These are phyloP conservation scores for Protosalanx chinensis DNA, from an alignment of 2,797 vertebrate species.

Conservation along the genomic window DNA sequence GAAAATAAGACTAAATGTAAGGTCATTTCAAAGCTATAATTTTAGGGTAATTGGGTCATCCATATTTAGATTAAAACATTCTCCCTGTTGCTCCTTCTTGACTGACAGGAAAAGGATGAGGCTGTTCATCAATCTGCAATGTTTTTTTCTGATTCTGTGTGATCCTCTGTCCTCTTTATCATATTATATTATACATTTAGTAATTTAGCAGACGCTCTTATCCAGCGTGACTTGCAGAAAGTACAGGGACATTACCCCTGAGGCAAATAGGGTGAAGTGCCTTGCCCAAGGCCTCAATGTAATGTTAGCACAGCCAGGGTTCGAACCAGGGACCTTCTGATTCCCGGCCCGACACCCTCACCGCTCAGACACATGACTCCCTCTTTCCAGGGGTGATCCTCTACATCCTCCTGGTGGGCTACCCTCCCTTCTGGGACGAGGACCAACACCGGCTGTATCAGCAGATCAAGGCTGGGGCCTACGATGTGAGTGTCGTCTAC, in stretches of 20 bases:
- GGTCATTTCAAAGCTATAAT: background rate
- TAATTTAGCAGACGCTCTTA: no score
- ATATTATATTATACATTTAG: no score
- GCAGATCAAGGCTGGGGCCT: slow-evolving; percentile 96
- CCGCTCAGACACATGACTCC: no score
- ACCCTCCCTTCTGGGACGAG: slow-evolving; percentile 98
- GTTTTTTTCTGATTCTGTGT: background rate
- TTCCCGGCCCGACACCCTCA: no score
- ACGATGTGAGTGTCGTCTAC: slow-evolving; percentile 80
- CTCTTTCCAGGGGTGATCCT: slow-evolving; percentile 87
- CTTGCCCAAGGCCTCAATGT: no score
- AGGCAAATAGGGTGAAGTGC: no score
- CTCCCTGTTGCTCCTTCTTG: background rate
- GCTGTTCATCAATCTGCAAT: background rate
- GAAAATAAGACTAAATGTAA: no score
- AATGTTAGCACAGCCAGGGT: no score
- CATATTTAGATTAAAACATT: background rate
- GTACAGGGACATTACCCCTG: no score
- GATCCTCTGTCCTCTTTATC: no score
- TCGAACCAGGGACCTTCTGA: no score
- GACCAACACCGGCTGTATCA: slow-evolving; percentile 97
- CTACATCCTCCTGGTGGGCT: slow-evolving; percentile 95
- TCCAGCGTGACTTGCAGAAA: no score
- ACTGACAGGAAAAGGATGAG: background rate
- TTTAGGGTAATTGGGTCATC: background rate